Evolutionary conservation across 1,140 invertebrate genomes (phyloP), one percentile per base, ranked within the genome.

Genomic region (Rhizoglyphus robini): DNA sequence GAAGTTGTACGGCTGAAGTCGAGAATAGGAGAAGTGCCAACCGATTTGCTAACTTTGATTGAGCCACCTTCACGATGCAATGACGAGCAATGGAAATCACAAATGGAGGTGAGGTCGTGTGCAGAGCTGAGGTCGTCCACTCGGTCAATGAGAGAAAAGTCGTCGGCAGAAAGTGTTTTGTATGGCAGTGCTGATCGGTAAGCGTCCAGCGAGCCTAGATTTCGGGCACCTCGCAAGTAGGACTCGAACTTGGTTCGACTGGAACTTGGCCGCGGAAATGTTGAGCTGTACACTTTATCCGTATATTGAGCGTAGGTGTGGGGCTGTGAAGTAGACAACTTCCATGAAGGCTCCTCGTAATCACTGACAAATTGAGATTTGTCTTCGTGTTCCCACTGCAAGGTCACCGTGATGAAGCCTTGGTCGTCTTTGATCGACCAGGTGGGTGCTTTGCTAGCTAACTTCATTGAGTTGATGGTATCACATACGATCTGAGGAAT

Each of bases 361-460:
- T 69, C 68, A 63, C 68, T 70, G 27, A 72, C 54, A 20, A 20
- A 51, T 51, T 51, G 15, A 25, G 13, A 27, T 23, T 51, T 27
- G 13, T 51, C 11, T 25, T 51, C 68, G 68, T 89, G 88, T 81
- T 91, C 88, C 88, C 89, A 91, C 77, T 91, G 87, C 74, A 92
- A 79, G 71, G 92, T 88, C 77, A 94, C 88, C 72, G 90, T 92
- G 78, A 93, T 87, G 75, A 88, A 84, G 73, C 88, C 88, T 80
- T 90, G 88, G 82, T 90, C 90, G 82, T 93, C 89, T 87, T 91
- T 91, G 80, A 93, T 91, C 79, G 92, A 92, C 90, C 90, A 94
- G 78, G 88, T 90, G 71, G 89, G 88, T 23, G 88, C 88, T 78
- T 91, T 89, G 88, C 92, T 87, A 79, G 91, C 88, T 73, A 93